Evolutionary conservation across 2,888 invertebrate species (phyloP).

Genomic region (Rhagophthalmus giganteus): DNA sequence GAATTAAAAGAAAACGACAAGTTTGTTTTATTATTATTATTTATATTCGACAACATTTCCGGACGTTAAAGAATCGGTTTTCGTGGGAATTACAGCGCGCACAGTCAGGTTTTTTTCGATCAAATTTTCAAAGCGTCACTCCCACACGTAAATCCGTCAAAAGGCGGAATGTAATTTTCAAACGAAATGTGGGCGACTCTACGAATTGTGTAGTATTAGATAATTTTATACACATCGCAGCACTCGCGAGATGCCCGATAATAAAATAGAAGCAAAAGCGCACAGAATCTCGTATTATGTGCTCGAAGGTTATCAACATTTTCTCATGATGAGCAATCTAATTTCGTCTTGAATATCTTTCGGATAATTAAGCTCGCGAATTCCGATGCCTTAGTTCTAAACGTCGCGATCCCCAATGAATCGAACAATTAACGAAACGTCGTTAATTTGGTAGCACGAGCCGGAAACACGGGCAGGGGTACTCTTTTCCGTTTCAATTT

Average conservation of each 20-base stretch:
- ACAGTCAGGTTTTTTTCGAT: too few relatives aligned
- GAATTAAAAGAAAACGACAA: too few relatives aligned
- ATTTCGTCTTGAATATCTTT: slow-evolving; percentile 6
- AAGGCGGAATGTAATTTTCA: too few relatives aligned
- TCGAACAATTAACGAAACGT: neutral
- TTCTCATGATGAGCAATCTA: slow-evolving; percentile 27
- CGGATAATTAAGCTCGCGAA: neutral
- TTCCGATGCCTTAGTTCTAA: neutral
- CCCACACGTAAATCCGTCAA: too few relatives aligned
- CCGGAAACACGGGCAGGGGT: too few relatives aligned
- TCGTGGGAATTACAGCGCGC: too few relatives aligned
- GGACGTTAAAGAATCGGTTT: too few relatives aligned
- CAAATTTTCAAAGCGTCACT: too few relatives aligned
- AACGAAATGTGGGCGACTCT: too few relatives aligned
- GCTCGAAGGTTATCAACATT: slow-evolving; percentile 30
- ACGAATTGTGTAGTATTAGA: neutral
- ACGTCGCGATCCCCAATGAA: neutral
- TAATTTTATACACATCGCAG: neutral
- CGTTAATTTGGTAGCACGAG: neutral
- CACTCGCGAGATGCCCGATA: neutral
- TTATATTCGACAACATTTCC: too few relatives aligned
- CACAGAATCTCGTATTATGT: neutral
- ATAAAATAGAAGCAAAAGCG: neutral
- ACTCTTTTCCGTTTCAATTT: neutral
- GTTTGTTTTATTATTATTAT: too few relatives aligned